These are phyloP conservation scores for Urophycis tenuis DNA, from an alignment of 2,797 vertebrate species.

Conservation along the genomic window DNA sequence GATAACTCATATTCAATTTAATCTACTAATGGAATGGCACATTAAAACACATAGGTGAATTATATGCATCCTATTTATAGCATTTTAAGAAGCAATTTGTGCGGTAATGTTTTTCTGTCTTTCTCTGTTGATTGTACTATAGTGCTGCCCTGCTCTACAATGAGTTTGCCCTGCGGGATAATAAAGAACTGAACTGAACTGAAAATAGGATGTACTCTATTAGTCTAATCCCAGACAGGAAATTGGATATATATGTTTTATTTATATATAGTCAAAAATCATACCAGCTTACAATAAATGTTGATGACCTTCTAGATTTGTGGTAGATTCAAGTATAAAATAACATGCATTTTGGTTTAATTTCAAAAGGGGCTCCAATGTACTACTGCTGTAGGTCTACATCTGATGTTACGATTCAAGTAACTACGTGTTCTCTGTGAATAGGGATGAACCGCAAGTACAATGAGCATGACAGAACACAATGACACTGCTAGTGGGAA, in stretches of 20 bases:
- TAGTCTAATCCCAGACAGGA: background rate
- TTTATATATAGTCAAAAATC: background rate
- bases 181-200: background rate
- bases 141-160: background rate
- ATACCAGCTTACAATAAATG: too few relatives aligned
- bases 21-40: constrained; percentile 23
- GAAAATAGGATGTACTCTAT: background rate
- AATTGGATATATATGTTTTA: background rate
- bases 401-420: background rate
- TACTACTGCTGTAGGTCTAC: background rate
- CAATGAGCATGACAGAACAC: background rate
- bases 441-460: background rate
- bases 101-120: background rate
- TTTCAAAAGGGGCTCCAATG: background rate
- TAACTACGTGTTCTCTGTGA: background rate
- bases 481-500: background rate
- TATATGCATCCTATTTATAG: background rate
- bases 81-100: too few relatives aligned
- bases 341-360: too few relatives aligned
- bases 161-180: background rate
- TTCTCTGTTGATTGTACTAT: background rate
- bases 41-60: constrained; percentile 1
- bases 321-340: too few relatives aligned
- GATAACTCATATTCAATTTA: background rate
- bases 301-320: too few relatives aligned